Evolutionary conservation across 1,140 invertebrate genomes (phyloP), one percentile per base, ranked within the genome.

Genomic region (Mylabris phalerata): DNA sequence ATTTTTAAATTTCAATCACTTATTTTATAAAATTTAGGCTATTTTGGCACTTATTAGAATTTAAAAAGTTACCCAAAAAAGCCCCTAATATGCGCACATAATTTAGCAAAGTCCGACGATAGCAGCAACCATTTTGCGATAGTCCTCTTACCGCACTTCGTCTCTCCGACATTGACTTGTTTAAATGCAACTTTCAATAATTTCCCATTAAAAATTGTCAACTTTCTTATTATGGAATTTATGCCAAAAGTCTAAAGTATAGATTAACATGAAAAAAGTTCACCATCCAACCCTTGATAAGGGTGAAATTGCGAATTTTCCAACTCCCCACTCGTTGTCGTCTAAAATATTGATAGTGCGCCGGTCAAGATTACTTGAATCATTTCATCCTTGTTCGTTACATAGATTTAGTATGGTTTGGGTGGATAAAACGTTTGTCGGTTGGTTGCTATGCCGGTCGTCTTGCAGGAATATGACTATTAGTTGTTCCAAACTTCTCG

Each of bases 371-470:
- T 69, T 65, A 69, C 67, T 65, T 67, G 47, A 54, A 54, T 54
- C 32, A 45, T 45, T 13, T 19, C 51, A 45, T 38, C 46, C 51
- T 54, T 45, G 39, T 45, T 54, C 27, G 9, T 7, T 39, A 45
- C 51, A 54, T 54, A 46, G 26, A 19, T 38, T 46, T 54, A 26
- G 43, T 46, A 54, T 54, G 40, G 13, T 54, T 45, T 25, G 32
- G 32, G 51, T 45, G 40, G 19, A 54, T 55, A 19, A 43, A 42
- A 57, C 54, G 63, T 60, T 62, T 51, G 57, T 68, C 61, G 60
- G 67, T 65, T 65, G 67, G 67, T 69, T 69, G 65, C 67, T 64
- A 68, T 63, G 67, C 67, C 60, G 58, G 32, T 32, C 32, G 46
- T 46, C 54, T 57, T 48, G 55, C 58, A 62, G 60, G 64, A 65